These are phyloP conservation scores for Drosophila meridionalis DNA, from an alignment of 2,888 invertebrate genomes.

Conservation along the genomic window DNA sequence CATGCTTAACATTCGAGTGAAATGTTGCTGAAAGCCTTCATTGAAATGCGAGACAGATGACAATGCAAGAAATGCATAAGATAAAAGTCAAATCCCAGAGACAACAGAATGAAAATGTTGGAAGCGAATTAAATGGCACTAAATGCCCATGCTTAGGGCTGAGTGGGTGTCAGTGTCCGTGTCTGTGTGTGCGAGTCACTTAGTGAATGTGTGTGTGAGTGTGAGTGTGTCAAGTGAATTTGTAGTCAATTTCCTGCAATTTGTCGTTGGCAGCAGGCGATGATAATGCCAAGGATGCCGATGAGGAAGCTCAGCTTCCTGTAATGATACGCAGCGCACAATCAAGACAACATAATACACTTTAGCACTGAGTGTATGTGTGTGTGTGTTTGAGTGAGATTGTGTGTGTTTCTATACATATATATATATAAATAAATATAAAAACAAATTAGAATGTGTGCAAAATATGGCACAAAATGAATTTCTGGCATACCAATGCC, in stretches of 20 bases:
- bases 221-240: slow-evolving; percentile 59
- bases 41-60: slow-evolving; percentile 59
- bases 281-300: slow-evolving; percentile 22
- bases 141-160: slow-evolving; percentile 19
- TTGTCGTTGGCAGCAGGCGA: slow-evolving; percentile 57
- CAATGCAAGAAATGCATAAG: slow-evolving; percentile 43
- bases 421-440: slow-evolving; percentile 48
- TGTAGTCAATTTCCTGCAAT: slow-evolving; percentile 81
- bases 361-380: slow-evolving; percentile 30
- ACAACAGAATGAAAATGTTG: slow-evolving; percentile 57
- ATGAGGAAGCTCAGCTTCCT: slow-evolving; percentile 49
- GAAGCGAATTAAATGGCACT: slow-evolving; percentile 31
- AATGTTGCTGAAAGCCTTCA: slow-evolving; percentile 42
- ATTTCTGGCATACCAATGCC: slow-evolving; percentile 37
- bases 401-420: not conserved
- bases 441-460: slow-evolving; percentile 77
- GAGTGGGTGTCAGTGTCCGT: slow-evolving; percentile 24
- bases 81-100: slow-evolving; percentile 46
- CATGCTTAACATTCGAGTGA: slow-evolving; percentile 29
- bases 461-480: slow-evolving; percentile 64
- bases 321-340: slow-evolving; percentile 73
- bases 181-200: slow-evolving; percentile 29
- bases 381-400: not conserved
- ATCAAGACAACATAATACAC: slow-evolving; percentile 74
- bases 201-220: slow-evolving; percentile 35